Evolutionary conservation across 2,888 invertebrate species (phyloP).

Genomic region (Bimastos eiseni): DNA sequence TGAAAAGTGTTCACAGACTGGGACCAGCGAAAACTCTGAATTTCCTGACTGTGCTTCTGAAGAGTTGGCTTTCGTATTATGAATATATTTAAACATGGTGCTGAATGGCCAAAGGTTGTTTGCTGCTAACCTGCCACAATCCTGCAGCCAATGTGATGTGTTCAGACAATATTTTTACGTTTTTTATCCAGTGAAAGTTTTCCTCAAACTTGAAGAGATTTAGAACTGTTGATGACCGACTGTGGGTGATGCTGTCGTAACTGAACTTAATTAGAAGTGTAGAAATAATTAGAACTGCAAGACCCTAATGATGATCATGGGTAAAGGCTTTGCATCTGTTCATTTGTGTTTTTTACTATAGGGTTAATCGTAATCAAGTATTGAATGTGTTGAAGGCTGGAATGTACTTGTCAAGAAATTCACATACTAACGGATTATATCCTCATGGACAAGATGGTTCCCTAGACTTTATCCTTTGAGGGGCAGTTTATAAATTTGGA

Average conservation of each 20-base stretch:
- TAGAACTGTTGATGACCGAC: not conserved
- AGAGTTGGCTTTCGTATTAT: not conserved
- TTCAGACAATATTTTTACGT: not conserved
- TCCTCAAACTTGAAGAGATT: slow-evolving; percentile 6
- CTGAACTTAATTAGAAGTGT: too few relatives aligned
- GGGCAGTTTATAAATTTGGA: too few relatives aligned
- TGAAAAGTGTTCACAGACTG: not conserved
- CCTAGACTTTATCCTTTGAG: too few relatives aligned
- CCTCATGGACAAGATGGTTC: too few relatives aligned
- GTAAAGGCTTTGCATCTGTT: too few relatives aligned
- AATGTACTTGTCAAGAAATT: too few relatives aligned
- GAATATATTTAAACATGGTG: not conserved
- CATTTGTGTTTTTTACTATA: too few relatives aligned
- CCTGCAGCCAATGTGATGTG: not conserved
- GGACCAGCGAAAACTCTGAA: not conserved
- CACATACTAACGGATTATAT: too few relatives aligned
- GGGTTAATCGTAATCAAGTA: too few relatives aligned
- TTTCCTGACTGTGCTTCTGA: not conserved
- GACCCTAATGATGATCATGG: too few relatives aligned
- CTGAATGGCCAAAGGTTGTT: not conserved
- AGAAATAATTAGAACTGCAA: too few relatives aligned
- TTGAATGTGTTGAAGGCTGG: too few relatives aligned
- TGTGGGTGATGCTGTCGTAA: not conserved
- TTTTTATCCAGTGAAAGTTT: not conserved
- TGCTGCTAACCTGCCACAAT: not conserved